Base-by-base conservation (phyloP, 2,113 vertebrate species). In the Zeus faber region DNA sequence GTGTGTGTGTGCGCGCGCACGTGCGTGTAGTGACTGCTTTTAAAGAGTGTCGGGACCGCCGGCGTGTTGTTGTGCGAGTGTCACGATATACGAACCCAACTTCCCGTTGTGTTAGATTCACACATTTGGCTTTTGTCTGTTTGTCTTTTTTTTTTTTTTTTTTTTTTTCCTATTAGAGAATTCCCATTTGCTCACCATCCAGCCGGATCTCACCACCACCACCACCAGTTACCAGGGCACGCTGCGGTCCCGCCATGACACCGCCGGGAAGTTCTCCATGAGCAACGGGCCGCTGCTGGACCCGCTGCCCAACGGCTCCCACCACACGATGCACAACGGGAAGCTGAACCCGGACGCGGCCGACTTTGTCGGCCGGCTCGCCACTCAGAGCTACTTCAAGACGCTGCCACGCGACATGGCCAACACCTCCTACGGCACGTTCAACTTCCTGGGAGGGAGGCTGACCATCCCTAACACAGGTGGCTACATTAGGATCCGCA, bases 191-290 rank as follows among this genome's bases (percentile, higher is more conserved):
- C 93, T 99, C 70, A 98, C 97, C 80, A 98, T 99, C 90, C 97
- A 98, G 85, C 96, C 96, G 0, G 97, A 99, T 87, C 91, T 99
- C 72, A 98, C 95, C 74, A 96, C 94, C 49, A 89, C 95, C 65
- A 96, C 95, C 54, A 95, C 94, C 84, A 96, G 94, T 72, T 99
- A 97, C 86, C 97, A 98, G 79, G 95, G 96, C 75, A 93, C 93
- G 0, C 90, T 98, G 43, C 95, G 93, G 71, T 88, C 94, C 0
- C 93, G 95, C 49, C 95, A 95, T 51, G 95, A 99, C 11, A 61
- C 88, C 4, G 82, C 88, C 16, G 79, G 71, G 14, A 98, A 98
- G 82, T 95, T 98, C 75, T 95, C 95, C 18, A 86, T 99, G 83
- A 91, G 88, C 83, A 97, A 98, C 0, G 95, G 96, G 21, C 95